These are phyloP conservation scores for Papilio gigon DNA, from an alignment of 2,888 invertebrate species.

Conservation along the genomic window DNA sequence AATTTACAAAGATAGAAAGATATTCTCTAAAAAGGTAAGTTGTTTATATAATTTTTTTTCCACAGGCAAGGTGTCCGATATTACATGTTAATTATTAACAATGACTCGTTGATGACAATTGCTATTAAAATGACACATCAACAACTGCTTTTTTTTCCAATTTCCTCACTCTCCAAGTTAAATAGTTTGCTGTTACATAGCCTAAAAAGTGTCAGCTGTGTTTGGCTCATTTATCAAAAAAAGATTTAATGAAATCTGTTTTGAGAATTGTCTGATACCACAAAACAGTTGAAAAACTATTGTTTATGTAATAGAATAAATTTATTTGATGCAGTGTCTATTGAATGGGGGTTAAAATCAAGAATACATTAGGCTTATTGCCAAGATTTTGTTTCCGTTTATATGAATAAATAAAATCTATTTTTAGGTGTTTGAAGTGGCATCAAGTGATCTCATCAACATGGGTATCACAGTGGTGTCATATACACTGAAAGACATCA, in stretches of 20 bases:
- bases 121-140: too few relatives aligned
- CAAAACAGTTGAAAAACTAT: too few relatives aligned
- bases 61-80: background rate
- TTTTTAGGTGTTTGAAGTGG: slow-evolving; percentile 93
- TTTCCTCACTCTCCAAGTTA: too few relatives aligned
- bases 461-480: slow-evolving; percentile 98
- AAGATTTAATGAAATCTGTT: too few relatives aligned
- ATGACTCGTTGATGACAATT: too few relatives aligned
- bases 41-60: background rate
- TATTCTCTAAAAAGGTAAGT: slow-evolving; percentile 90
- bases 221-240: too few relatives aligned
- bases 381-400: slow-evolving; percentile 3
- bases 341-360: background rate
- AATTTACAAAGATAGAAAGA: slow-evolving; percentile 97
- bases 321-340: slow-evolving; percentile 1
- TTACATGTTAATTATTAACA: too few relatives aligned
- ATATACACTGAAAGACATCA: slow-evolving; percentile 95
- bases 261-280: too few relatives aligned
- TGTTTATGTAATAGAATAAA: background rate
- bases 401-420: background rate
- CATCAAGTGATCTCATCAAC: slow-evolving; percentile 96
- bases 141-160: too few relatives aligned
- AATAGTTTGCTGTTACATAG: too few relatives aligned
- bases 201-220: too few relatives aligned
- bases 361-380: slow-evolving; percentile 6